Conservation (phyloP, 2,113 vertebrate genomes). For the Mobula birostris region DNA sequence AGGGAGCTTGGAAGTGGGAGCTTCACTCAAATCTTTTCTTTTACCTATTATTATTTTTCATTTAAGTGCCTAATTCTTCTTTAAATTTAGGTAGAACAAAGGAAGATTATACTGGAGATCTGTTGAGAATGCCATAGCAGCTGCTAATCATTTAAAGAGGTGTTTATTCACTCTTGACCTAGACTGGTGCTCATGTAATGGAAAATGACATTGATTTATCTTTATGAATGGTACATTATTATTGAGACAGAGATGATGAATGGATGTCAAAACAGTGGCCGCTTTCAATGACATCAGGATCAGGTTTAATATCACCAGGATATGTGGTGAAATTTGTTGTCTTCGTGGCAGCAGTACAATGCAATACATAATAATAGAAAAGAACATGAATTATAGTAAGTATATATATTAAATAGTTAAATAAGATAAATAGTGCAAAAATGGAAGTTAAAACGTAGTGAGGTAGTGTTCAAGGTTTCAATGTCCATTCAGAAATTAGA, state of each 20-base stretch:
- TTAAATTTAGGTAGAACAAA: background rate
- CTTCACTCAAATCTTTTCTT: background rate
- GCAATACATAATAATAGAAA: no score
- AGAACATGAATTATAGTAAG: no score
- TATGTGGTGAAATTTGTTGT: no score
- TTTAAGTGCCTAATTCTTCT: background rate
- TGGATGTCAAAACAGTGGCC: background rate
- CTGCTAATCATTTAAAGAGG: background rate
- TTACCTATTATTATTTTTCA: background rate
- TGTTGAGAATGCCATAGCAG: background rate
- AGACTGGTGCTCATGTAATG: background rate
- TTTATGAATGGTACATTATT: background rate
- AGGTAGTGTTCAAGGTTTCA: no score
- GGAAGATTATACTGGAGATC: background rate
- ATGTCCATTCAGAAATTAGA: no score
- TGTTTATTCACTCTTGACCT: background rate
- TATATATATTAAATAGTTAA: no score
- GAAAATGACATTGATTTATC: background rate
- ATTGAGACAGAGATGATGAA: background rate
- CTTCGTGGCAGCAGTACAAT: no score
- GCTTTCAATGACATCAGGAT: background rate
- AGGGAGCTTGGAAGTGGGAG: background rate
- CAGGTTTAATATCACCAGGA: no score
- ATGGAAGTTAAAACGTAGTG: no score
- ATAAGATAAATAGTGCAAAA: no score